Percentiles rank a stretch among this genome's conserved stretches.
Conservation (phyloP, 2,113 vertebrate species). For the Phainopepla nitens region DNA sequence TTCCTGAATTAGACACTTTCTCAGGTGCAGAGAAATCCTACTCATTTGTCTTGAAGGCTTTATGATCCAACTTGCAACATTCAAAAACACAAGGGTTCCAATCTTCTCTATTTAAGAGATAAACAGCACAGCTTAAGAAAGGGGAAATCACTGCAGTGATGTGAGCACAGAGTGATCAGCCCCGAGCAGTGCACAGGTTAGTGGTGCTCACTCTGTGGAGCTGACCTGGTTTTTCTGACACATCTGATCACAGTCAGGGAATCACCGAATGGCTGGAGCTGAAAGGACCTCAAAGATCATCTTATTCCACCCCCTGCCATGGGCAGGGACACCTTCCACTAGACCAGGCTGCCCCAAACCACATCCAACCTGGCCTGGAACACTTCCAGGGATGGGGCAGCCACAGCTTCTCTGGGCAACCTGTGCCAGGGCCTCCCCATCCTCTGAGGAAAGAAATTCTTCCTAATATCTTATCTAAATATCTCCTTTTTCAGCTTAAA, state of each 20-base stretch:
- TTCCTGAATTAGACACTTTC: neutral
- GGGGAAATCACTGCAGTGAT: neutral
- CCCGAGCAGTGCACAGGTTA: neutral
- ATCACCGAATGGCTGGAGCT: neutral
- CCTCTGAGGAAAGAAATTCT: neutral
- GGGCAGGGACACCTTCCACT: neutral
- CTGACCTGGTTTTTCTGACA: neutral
- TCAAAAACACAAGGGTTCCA: neutral
- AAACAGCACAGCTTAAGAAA: neutral
- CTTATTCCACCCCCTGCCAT: neutral
- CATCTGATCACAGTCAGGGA: neutral
- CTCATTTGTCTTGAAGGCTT: neutral
- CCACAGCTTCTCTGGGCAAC: neutral
- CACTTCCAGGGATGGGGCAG: neutral
- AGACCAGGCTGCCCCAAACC: neutral
- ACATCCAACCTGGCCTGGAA: fast-evolving
- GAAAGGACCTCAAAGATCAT: neutral
- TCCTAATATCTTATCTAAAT: neutral
- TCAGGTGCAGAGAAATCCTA: neutral
- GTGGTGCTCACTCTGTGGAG: neutral
- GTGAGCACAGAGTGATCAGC: neutral
- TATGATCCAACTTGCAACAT: neutral
- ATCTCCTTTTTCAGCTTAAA: neutral
- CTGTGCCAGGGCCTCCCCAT: fast-evolving
- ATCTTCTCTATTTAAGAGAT: neutral